Base-by-base conservation (phyloP, 2,797 vertebrate species). In the Champsocephalus gunnari region DNA sequence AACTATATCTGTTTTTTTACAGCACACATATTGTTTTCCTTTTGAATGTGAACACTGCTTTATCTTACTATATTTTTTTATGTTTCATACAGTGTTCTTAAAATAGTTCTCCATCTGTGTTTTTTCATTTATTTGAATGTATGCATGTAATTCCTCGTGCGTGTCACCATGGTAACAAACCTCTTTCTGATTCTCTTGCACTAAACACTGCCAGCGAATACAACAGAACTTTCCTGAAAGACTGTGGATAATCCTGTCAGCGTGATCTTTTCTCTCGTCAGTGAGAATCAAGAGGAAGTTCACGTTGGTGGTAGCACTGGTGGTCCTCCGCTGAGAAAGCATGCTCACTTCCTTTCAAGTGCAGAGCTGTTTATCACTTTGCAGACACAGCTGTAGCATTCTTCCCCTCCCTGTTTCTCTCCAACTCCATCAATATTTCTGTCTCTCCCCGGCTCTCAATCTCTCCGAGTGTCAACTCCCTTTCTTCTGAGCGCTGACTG, bases 321-420 rank as follows among this genome's bases (percentile, higher is more conserved):
- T 51, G 28, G 59, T 56, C 43, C 32, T 77, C 34, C n/a, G 24
- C 51, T 51, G 50, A 43, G 17, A 57, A 17, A 43, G 16, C 60
- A 10, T 0, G 12, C 43, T 24, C 55, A 32, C 54, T 57, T 66
- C 55, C 67, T 71, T 71, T 55, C 16, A 28, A 51, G 24, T 51
- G 60, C 57, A 59, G 58, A 71, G 69, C 38, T 17, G 61, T 77
- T 75, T 19, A 66, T 85, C 79, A 66, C 64, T 58, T 58, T 21
- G 21, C 24, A 66, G 63, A 53, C 60, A 56, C 60, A 41, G 56
- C 69, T 56, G 66, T 60, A 55, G n/a, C 24, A 41, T 51, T 71
- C 24, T 76, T 45, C 61, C n/a, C 28, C 68, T 79, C 51, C 19
- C 53, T 57, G 56, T 59, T 48, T 66, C 55, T 43, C 63, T 68